Percentiles rank a stretch among this genome's conserved stretches.
These are phyloP conservation scores for Drosophila monieri DNA, from an alignment of 2,888 invertebrate genomes.

Conservation along the genomic window DNA sequence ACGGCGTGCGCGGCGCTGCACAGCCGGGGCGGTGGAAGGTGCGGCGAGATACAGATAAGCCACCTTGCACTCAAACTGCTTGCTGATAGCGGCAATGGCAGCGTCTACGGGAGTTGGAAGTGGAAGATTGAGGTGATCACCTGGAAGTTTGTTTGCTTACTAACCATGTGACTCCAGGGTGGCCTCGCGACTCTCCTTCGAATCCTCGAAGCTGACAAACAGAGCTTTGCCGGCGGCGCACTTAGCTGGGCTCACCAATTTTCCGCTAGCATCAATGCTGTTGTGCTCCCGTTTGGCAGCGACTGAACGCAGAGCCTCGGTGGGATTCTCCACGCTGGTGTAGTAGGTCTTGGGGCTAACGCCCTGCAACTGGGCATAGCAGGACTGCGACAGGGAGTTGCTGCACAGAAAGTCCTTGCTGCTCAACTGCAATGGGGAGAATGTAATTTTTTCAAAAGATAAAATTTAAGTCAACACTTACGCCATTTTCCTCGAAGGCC, in stretches of 20 bases:
- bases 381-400: constrained; percentile 80
- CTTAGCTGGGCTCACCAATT: constrained; percentile 68
- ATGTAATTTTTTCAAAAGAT: background rate
- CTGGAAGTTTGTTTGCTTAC: background rate
- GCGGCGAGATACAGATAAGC: constrained; percentile 73
- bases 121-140: background rate
- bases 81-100: constrained; percentile 85
- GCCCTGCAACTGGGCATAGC: constrained; percentile 83
- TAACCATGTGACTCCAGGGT: constrained; percentile 81
- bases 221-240: constrained; percentile 85
- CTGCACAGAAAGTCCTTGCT: constrained; percentile 84
- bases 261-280: constrained; percentile 65
- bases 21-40: constrained; percentile 50
- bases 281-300: constrained; percentile 82
- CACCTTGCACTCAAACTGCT: constrained; percentile 83
- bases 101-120: constrained; percentile 76
- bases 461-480: constrained; percentile 73
- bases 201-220: constrained; percentile 86
- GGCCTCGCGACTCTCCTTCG: constrained; percentile 85
- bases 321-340: constrained; percentile 87
- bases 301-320: constrained; percentile 85
- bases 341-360: constrained; percentile 85
- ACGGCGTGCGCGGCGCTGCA: constrained; percentile 71
- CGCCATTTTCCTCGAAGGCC: constrained; percentile 85
- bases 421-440: constrained; percentile 81